These are phyloP conservation scores for Drosophila meridionalis DNA, from an alignment of 2,888 invertebrate species.

Conservation along the genomic window DNA sequence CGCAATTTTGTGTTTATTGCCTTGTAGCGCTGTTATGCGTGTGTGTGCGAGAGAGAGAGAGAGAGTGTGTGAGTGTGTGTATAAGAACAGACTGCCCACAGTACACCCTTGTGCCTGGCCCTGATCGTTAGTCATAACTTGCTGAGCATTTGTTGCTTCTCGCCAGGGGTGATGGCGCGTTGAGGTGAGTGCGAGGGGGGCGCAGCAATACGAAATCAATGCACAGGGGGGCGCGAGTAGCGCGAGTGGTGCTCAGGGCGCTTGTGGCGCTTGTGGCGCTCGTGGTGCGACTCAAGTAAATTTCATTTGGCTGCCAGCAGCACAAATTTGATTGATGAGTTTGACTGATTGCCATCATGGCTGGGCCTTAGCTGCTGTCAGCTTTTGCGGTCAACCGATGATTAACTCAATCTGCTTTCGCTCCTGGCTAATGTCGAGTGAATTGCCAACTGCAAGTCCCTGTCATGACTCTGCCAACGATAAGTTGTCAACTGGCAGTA, in stretches of 20 bases:
- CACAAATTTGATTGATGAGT: conserved; percentile 67
- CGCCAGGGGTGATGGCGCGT: conserved; percentile 10
- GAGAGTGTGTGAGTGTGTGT: background rate
- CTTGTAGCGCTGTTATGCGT: conserved; percentile 62
- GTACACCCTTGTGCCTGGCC: conserved; percentile 20
- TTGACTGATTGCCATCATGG: conserved; percentile 57
- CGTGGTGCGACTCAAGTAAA: conserved; percentile 39
- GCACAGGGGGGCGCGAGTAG: conserved; percentile 11
- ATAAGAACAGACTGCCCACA: conserved; percentile 27
- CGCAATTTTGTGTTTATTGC: conserved; percentile 72
- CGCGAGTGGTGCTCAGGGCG: conserved; percentile 1
- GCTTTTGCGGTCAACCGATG: conserved; percentile 57
- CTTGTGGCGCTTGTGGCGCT: background rate
- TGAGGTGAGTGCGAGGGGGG: conserved; percentile 10
- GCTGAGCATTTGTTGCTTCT: conserved; percentile 50
- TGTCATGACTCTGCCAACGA: conserved; percentile 42
- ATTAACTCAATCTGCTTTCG: conserved; percentile 69
- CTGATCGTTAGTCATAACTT: conserved; percentile 46
- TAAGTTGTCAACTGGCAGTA: conserved; percentile 57
- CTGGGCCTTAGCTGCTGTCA: conserved; percentile 21
- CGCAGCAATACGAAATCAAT: conserved; percentile 40
- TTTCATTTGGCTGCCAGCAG: conserved; percentile 34
- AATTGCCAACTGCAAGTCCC: conserved; percentile 41
- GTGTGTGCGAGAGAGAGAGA: background rate
- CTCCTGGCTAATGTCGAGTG: conserved; percentile 52